Evolutionary conservation across 2,797 vertebrate genomes (phyloP).

Genomic region (Sparidentex hasta): DNA sequence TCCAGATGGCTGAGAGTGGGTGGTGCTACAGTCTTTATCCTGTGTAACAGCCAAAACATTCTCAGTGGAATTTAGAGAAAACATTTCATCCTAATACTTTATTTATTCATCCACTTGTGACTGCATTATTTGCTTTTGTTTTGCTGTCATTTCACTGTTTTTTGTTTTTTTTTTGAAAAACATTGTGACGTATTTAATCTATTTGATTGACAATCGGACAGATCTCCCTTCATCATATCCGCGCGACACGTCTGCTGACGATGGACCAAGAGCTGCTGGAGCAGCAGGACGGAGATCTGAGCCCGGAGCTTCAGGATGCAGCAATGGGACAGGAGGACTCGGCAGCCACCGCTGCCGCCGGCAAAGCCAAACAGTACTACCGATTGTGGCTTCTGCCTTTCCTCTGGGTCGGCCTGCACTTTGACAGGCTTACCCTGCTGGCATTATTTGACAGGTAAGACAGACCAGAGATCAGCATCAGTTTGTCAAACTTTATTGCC

Average conservation of each 20-base stretch:
- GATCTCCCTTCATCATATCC: constrained; percentile 96
- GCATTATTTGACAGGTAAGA: constrained; percentile 96
- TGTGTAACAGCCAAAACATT: constrained; percentile 8
- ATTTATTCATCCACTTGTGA: neutral
- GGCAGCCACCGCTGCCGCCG: constrained; percentile 72
- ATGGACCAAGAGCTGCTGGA: constrained; percentile 97
- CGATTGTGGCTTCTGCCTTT: constrained; percentile 97
- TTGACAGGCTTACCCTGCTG: constrained; percentile 97
- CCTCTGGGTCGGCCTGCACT: constrained; percentile 97
- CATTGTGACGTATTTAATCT: neutral
- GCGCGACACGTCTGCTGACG: constrained; percentile 95
- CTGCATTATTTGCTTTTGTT: neutral
- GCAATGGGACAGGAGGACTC: constrained; percentile 89
- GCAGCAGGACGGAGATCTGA: constrained; percentile 95
- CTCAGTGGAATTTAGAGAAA: neutral
- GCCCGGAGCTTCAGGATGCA: constrained; percentile 94
- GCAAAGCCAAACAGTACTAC: constrained; percentile 96
- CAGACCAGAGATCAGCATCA: too few relatives aligned
- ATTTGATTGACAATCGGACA: constrained; percentile 81
- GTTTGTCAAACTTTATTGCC: too few relatives aligned
- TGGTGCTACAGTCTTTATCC: constrained; percentile 15
- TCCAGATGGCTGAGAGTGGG: constrained; percentile 48
- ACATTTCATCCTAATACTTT: neutral
- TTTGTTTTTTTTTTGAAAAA: neutral
- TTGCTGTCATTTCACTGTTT: neutral